Evolutionary conservation across 2,113 vertebrate species (phyloP).

Genomic region (Pavo muticus): DNA sequence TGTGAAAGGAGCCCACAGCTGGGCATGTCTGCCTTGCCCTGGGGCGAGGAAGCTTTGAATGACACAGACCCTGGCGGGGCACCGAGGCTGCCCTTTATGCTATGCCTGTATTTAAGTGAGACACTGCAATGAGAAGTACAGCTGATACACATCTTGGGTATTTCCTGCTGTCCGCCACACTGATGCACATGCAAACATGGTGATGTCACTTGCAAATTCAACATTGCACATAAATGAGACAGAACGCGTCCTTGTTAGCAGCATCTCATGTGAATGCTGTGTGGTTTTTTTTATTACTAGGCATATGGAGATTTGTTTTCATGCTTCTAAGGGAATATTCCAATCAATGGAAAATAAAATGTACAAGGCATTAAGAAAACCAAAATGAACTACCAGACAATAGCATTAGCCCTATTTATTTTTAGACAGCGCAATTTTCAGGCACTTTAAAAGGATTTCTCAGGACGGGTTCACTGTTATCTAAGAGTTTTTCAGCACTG

Average conservation of each 20-base stretch:
- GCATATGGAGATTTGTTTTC: neutral
- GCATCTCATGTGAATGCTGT: neutral
- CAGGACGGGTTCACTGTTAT: neutral
- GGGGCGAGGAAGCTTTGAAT: neutral
- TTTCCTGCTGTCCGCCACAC: fast-evolving
- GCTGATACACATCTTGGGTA: neutral
- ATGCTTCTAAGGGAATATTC: neutral
- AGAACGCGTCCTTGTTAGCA: neutral
- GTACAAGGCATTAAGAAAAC: neutral
- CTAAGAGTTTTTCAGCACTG: slow-evolving; percentile 22
- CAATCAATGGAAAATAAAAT: neutral
- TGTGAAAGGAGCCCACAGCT: neutral
- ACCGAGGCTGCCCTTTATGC: neutral
- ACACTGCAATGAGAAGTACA: neutral
- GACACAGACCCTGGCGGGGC: neutral
- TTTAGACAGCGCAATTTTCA: neutral
- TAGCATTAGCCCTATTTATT: neutral
- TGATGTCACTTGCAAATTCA: neutral
- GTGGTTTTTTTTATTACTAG: neutral
- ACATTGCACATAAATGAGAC: neutral
- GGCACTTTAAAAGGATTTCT: neutral
- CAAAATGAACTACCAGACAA: neutral
- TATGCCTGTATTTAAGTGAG: neutral
- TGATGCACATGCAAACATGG: neutral
- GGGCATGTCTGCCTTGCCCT: neutral